Conservation (phyloP, 2,797 vertebrate genomes). For the Pygocentrus nattereri region DNA sequence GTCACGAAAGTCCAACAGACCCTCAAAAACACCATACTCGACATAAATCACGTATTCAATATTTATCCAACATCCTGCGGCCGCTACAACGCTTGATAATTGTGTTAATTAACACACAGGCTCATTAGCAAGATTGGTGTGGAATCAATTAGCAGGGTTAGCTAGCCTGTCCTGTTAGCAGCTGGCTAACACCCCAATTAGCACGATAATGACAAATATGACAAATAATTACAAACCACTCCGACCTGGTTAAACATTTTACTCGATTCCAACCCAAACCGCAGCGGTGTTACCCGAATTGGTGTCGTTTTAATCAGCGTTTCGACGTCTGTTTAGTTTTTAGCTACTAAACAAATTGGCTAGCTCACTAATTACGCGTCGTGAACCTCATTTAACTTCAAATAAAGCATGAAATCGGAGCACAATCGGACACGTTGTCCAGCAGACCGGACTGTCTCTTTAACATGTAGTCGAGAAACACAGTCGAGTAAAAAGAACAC, state of each 20-base stretch:
- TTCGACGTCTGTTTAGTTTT: constrained; percentile 12
- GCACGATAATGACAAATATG: constrained; percentile 42
- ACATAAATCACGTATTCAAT: constrained; percentile 25
- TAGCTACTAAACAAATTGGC: constrained; percentile 75
- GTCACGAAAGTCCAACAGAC: constrained; percentile 58
- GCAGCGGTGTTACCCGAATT: not conserved
- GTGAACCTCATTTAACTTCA: constrained; percentile 67
- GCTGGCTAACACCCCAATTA: constrained; percentile 32
- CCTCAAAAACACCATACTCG: constrained; percentile 22
- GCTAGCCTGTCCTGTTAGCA: constrained; percentile 48
- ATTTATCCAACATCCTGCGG: not conserved
- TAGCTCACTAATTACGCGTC: constrained; percentile 79
- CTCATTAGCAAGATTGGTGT: constrained; percentile 79
- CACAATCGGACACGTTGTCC: not conserved
- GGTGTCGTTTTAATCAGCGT: constrained; percentile 8
- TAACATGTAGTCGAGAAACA: constrained; percentile 41
- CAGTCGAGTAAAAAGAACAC: constrained; percentile 47
- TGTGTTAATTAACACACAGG: constrained; percentile 78
- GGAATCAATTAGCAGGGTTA: constrained; percentile 80
- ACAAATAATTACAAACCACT: constrained; percentile 25
- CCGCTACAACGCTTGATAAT: constrained; percentile 38
- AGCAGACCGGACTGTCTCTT: constrained; percentile 40
- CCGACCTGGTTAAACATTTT: constrained; percentile 1
- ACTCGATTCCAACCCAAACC: constrained; percentile 36
- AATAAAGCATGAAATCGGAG: constrained; percentile 9